Evolutionary conservation across 2,888 invertebrate species (phyloP), one percentile per base, ranked within the genome.

Genomic region (Drepana falcataria): DNA sequence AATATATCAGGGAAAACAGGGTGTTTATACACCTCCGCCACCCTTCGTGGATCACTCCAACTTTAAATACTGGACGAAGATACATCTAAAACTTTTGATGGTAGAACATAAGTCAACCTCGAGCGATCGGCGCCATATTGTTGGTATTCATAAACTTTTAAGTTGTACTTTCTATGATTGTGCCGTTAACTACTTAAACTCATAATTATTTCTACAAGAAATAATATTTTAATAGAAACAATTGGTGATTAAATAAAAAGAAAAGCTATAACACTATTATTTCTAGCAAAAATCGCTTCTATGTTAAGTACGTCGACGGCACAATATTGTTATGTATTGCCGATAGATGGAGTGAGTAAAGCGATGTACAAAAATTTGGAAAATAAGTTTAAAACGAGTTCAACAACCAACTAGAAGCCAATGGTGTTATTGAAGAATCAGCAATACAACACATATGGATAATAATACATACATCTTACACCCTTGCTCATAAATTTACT

Each of bases 241-340:
- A 51, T 34, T 2, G 2, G 35, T 21, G 21, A 1, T 21, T 21
- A 21, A 21, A 21, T 21, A 21, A 21, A 21, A 21, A 21, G 21
- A 21, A 21, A 21, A 21, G 21, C 21, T 21, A 21, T 21, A 21
- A 21, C 21, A 21, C 37, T 33, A 33, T 51, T 51, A 40, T 51
- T 51, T 51, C 51, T 51, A 40, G 51, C 21, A 48, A 52, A 48
- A 47, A 9, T 35, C 9, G 9, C 21, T 4, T 44, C 4, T 60
- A 59, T 56, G 53, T 57, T 54, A 55, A 34, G 56, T 69, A 56
- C 55, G 68, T 74, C 77, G 79, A 75, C 58, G 62, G 66, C 73
- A 74, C 64, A 75, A 62, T 65, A 61, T 70, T 73, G 77, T 78
- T 75, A 81, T 83, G 88, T 88, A 88, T 87, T 88, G 88, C 88